Conservation (phyloP, 2,797 vertebrate genomes). For the Poecilia velifera region DNA sequence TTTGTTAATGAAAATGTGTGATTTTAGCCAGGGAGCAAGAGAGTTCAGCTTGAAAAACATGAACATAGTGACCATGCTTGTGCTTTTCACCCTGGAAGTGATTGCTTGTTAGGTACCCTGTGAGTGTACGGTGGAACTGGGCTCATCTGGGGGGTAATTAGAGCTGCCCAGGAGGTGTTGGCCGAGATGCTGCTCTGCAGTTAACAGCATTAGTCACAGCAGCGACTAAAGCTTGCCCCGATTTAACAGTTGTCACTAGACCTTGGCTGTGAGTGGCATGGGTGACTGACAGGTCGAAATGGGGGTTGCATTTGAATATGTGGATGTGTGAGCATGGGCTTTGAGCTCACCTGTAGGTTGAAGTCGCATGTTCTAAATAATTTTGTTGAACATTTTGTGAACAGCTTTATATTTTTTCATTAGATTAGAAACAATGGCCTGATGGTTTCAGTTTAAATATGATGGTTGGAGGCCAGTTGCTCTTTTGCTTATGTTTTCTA, state of each 20-base stretch:
- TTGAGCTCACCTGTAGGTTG: background rate
- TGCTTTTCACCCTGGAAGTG: constrained; percentile 1
- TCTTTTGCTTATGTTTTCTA: background rate
- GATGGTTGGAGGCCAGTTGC: background rate
- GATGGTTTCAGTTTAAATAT: background rate
- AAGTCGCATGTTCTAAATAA: background rate
- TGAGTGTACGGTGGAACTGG: constrained; percentile 41
- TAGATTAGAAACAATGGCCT: background rate
- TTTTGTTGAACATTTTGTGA: background rate
- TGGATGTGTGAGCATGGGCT: constrained; percentile 12
- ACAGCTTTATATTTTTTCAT: background rate
- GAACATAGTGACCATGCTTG: constrained; percentile 1
- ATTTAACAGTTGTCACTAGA: constrained; percentile 78
- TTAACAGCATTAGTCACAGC: constrained; percentile 69
- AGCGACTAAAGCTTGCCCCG: constrained; percentile 54
- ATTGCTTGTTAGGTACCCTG: constrained; percentile 40
- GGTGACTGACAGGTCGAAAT: constrained; percentile 69
- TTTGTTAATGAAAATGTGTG: constrained; percentile 23
- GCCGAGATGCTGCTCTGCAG: constrained; percentile 57
- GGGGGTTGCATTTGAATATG: constrained; percentile 28
- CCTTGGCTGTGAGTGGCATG: constrained; percentile 67
- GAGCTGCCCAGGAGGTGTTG: constrained; percentile 52
- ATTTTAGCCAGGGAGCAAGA: constrained; percentile 1
- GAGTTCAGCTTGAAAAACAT: constrained; percentile 14
- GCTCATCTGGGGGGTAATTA: constrained; percentile 60